Percentiles rank a stretch among this genome's conserved stretches.
These are phyloP conservation scores for Nephotettix cincticeps DNA, from an alignment of 1,140 invertebrate species.

Conservation along the genomic window DNA sequence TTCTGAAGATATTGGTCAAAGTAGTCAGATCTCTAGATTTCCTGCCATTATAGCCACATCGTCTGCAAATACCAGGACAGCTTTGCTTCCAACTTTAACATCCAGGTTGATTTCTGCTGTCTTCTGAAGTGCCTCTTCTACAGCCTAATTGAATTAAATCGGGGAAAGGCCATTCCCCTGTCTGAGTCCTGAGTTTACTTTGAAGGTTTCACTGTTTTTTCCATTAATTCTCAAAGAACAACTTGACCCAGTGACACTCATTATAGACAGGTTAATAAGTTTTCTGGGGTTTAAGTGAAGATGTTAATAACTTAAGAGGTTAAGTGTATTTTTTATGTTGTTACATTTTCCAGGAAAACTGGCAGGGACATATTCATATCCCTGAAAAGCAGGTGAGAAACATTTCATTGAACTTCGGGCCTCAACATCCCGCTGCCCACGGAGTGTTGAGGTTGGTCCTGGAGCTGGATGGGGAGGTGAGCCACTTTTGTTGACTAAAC, in stretches of 20 bases:
- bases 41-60: constrained; percentile 27
- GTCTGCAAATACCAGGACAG: constrained; percentile 19
- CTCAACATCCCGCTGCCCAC: constrained; percentile 98
- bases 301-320: too few species aligned
- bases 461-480: constrained; percentile 93
- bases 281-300: too few species aligned
- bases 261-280: not conserved
- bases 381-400: constrained; percentile 75
- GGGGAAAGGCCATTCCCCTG: constrained; percentile 29
- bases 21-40: constrained; percentile 15
- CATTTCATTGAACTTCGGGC: constrained; percentile 92
- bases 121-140: constrained; percentile 37
- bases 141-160: constrained; percentile 30
- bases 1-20: constrained; percentile 15
- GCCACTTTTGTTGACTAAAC: too few species aligned
- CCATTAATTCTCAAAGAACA: constrained; percentile 12
- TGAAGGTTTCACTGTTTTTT: constrained; percentile 14
- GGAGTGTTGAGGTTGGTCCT: constrained; percentile 93
- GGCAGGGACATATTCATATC: constrained; percentile 1
- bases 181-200: constrained; percentile 29
- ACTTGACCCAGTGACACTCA: not conserved
- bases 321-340: too few species aligned
- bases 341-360: constrained; percentile 15
- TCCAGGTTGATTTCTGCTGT: constrained; percentile 10
- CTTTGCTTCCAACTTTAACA: constrained; percentile 25